phyloP scores from a whole-genome alignment of 2,797 vertebrate genomes.

The Spheniscus humboldti region DNA sequence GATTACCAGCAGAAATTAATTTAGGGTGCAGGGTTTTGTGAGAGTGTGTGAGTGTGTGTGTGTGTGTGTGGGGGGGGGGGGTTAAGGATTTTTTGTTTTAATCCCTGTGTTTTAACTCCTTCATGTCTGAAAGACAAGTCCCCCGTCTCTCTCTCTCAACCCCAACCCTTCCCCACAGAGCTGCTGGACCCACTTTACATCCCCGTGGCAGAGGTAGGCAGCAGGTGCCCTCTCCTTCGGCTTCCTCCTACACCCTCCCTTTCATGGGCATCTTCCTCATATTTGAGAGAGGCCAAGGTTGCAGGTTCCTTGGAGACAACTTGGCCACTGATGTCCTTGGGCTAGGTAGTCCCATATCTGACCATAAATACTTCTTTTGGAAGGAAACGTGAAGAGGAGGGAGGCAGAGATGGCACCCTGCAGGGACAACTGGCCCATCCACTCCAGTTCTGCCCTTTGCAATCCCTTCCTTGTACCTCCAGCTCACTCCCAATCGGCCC shows the following conservation, averaged over 20 bases:
- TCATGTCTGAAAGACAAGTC: neutral
- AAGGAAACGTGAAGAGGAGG: neutral
- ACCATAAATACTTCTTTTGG: neutral
- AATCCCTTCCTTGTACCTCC: neutral
- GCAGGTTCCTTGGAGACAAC: neutral
- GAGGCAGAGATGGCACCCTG: neutral
- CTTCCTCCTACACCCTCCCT: conserved; percentile 11
- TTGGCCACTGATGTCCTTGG: neutral
- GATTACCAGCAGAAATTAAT: conserved; percentile 83
- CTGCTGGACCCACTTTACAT: neutral
- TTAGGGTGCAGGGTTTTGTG: conserved; percentile 77
- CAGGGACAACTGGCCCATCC: neutral
- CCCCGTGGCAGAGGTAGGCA: neutral
- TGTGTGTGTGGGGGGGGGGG: neutral
- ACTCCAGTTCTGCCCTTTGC: neutral
- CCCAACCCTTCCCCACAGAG: neutral
- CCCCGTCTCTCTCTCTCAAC: neutral
- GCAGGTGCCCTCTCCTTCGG: neutral
- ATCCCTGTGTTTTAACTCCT: conserved; percentile 37
- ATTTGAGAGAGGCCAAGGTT: neutral
- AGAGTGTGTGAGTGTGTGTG: conserved; percentile 49
- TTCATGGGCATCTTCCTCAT: neutral
- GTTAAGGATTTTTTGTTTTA: neutral
- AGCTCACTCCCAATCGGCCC: neutral
- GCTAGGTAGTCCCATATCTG: neutral